Base-by-base conservation (phyloP, 2,797 vertebrate genomes). In the Falco berigora region DNA sequence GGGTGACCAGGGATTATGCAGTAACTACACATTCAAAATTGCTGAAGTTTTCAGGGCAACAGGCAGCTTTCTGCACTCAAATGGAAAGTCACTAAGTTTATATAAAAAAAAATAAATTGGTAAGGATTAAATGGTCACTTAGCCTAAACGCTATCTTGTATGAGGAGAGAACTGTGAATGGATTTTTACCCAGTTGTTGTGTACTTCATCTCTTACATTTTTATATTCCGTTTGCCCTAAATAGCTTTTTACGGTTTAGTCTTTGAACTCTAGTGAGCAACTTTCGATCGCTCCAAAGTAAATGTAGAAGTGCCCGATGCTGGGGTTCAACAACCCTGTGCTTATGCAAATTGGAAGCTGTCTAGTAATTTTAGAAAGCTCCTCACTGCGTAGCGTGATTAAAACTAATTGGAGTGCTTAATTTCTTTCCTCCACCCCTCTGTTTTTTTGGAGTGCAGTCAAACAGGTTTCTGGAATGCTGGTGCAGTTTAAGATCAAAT, bases 341-440 rank as follows among this genome's bases (percentile, higher is more conserved):
- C 83, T 96, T 95, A 95, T 95, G 91, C 86, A 93, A 95, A 96
- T 84, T 88, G 77, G 86, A 96, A 95, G 76, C 91, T 94, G 83
- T 90, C 92, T 94, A 93, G 90, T 96, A 95, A 96, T 94, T 88
- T 94, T 83, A 81, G 95, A 97, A 95, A 89, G 81, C 83, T 96
- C 77, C 86, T 97, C 73, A 36, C 86, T 96, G 94, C 1, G 3
- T 88, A 59, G 74, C 94, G 91, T 97, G 96, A 96, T 96, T 97
- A 96, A 96, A 97, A 97, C 95, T 97, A 97, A 97, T 97, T 97
- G 96, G 93, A 97, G 95, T 36, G 14, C 93, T 97, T 97, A 96
- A 95, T 97, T 97, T 96, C 90, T 93, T 91, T 96, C 83, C 93
- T 97, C 95, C 82, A 72, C 79, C 86, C 58, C 67, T 93, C 94